Evolutionary conservation across 1,140 invertebrate species (phyloP), one percentile per base, ranked within the genome.

Genomic region (Drosophila pectinifera): DNA sequence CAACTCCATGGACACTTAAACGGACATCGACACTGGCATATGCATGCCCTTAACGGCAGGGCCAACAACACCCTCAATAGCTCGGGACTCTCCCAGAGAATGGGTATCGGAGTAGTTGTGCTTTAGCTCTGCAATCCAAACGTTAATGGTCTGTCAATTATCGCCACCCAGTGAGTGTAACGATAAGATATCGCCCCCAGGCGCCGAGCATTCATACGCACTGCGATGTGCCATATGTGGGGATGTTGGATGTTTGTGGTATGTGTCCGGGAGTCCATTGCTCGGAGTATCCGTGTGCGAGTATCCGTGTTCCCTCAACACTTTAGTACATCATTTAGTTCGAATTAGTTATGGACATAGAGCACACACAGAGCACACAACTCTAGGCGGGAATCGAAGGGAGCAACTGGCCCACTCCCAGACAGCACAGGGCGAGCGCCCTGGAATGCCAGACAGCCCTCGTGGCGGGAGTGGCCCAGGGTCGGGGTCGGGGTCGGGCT

Each of bases 81-180:
- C 38, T 14, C 13, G 14, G 13, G 6, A 24, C 20, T 14, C 7
- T 4, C 7, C 36, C 13, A 14, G 49, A 45, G 38, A 41, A 54
- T 65, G 43, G 41, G 41, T 31, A 18, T 28, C 20, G 46, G 16
- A 46, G 38, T 43, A 31, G 39, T 28, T 68, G 42, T 41, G 41
- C 82, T 88, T 79, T 72, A 72, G 82, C 84, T 79, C 73, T 84
- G 85, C 84, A 88, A 83, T 88, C 84, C 77, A 78, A 88, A 88
- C 84, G 80, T 89, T 89, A 88, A 88, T 88, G 84, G 84, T 89
- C 84, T 88, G 84, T 88, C 84, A 88, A 88, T 88, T 88, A 88
- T 88, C 84, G 84, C 84, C 84, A 89, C 84, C 84, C 84, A 89
- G 84, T 88, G 73, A 80, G 86, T 84, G 83, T 89, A 89, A 89